These are phyloP conservation scores for Argyrosomus regius DNA, from an alignment of 2,797 vertebrate species.

Conservation along the genomic window DNA sequence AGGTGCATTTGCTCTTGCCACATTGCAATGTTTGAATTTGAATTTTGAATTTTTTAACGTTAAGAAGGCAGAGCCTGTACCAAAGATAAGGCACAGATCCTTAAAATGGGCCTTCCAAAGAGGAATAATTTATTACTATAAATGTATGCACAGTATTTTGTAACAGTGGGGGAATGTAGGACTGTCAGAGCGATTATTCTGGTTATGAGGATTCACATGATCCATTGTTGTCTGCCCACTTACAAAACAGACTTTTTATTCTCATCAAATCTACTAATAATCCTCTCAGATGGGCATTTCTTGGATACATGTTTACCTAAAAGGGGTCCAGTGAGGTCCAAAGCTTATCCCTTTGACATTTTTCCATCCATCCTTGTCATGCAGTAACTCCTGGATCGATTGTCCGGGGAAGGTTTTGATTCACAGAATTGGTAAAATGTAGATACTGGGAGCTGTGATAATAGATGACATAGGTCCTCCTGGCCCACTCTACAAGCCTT, in stretches of 20 bases:
- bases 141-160: background rate
- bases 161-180: background rate
- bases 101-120: background rate
- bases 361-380: background rate
- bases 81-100: background rate
- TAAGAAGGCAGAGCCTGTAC: background rate
- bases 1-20: slow-evolving; percentile 1
- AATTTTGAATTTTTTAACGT: background rate
- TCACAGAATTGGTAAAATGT: slow-evolving; percentile 49
- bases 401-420: slow-evolving; percentile 27
- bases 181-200: background rate
- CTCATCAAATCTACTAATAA: background rate
- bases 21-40: background rate
- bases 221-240: slow-evolving; percentile 16
- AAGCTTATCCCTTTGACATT: background rate
- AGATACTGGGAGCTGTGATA: slow-evolving; percentile 56
- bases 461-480: slow-evolving; percentile 75
- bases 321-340: background rate
- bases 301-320: background rate
- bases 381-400: background rate
- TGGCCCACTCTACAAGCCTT: slow-evolving; percentile 82
- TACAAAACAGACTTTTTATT: background rate
- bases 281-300: background rate
- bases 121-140: background rate
- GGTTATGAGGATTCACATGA: background rate